phyloP scores from a whole-genome alignment of 2,113 vertebrate genomes.

The Pimephales promelas region DNA sequence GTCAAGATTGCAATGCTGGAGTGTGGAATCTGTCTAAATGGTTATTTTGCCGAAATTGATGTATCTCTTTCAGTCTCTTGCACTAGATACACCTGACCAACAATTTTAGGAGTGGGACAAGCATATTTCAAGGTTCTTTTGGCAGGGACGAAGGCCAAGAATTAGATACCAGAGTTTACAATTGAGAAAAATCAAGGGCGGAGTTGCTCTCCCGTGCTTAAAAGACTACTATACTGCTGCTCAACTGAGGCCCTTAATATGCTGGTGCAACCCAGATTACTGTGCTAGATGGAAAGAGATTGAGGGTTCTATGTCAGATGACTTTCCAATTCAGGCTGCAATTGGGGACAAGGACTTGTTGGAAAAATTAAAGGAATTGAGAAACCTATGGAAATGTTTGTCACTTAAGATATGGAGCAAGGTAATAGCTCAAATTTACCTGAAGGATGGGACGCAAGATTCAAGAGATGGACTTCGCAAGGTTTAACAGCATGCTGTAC shows the following conservation, averaged over 20 bases:
- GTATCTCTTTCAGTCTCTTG: neutral
- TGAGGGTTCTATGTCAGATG: neutral
- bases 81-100: neutral
- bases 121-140: neutral
- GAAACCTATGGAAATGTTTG: neutral
- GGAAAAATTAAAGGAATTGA: neutral
- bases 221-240: neutral
- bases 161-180: neutral
- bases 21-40: neutral
- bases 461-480: neutral
- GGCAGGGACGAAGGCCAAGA: neutral
- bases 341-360: neutral
- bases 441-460: neutral
- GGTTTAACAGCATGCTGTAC: no score
- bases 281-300: neutral
- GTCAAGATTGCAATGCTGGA: no score
- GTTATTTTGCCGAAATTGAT: neutral
- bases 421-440: neutral
- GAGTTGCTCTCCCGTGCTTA: neutral
- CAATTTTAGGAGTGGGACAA: neutral
- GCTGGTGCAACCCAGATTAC: neutral
- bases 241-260: neutral
- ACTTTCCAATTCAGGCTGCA: conserved; percentile 3
- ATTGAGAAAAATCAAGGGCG: neutral
- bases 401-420: neutral